Evolutionary conservation across 92 coral and sea anemone genomes (phyloP).

Genomic region (Muricea muricata): DNA sequence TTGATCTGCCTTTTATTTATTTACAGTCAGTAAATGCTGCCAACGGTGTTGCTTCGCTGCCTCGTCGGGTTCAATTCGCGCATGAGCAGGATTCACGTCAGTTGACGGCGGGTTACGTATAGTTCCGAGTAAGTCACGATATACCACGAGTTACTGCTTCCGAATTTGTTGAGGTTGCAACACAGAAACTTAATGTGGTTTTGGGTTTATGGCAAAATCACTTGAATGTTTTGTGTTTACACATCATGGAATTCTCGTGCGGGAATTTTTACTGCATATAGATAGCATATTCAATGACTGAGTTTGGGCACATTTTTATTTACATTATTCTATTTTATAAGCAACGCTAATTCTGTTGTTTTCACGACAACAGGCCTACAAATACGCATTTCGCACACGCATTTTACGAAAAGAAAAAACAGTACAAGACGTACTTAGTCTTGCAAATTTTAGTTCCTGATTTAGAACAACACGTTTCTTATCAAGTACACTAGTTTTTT

Average conservation of each 20-base stretch:
- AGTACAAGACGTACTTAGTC: no score
- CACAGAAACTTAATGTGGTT: no score
- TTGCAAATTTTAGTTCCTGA: no score
- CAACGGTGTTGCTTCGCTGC: conserved; percentile 33
- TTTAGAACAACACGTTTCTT: no score
- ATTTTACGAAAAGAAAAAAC: no score
- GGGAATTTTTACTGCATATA: background rate
- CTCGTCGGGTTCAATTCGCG: conserved; percentile 46
- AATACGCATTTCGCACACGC: no score
- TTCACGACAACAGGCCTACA: no score
- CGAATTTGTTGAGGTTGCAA: background rate
- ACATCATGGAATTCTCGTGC: background rate
- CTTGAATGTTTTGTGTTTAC: background rate
- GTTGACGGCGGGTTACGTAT: conserved; percentile 29
- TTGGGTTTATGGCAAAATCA: no score
- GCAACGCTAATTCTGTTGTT: no score
- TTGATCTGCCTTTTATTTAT: background rate
- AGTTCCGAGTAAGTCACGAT: background rate
- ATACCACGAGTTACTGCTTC: background rate
- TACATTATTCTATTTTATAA: no score
- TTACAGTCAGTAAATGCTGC: conserved; percentile 27
- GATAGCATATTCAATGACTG: background rate
- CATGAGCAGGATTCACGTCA: conserved; percentile 18
- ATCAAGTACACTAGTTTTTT: no score
- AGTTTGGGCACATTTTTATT: no score